A percentile compares a stretch with the other conserved stretches of the same genome.
phyloP scores from a whole-genome alignment of 2,113 vertebrate species.

The Zosterops lateralis region DNA sequence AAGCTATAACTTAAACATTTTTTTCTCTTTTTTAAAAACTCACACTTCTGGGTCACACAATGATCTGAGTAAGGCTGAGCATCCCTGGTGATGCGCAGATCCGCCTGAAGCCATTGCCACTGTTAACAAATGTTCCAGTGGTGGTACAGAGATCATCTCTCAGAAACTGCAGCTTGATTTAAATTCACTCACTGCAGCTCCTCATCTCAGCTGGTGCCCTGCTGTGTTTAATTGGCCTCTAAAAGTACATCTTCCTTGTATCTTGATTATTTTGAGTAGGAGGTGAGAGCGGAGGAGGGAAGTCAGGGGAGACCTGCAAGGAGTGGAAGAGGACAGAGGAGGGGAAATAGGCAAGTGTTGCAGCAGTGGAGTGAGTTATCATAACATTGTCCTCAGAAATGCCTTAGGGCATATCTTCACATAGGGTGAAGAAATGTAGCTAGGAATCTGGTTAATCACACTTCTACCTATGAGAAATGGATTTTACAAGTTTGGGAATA shows the following conservation, averaged over 20 bases:
- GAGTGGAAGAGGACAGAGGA: neutral
- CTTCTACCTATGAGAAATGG: neutral
- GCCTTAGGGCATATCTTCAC: neutral
- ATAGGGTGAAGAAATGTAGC: neutral
- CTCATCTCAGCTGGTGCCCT: slow-evolving; percentile 18
- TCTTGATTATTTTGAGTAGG: slow-evolving; percentile 32
- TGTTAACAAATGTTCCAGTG: neutral
- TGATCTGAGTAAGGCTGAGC: neutral
- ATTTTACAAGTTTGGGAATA: neutral
- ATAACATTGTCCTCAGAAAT: neutral
- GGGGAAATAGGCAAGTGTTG: neutral
- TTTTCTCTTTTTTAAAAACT: neutral
- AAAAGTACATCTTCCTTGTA: slow-evolving; percentile 20
- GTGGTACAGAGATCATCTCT: neutral
- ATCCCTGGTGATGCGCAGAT: neutral
- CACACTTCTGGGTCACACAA: neutral
- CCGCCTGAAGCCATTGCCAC: neutral
- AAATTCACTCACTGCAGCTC: slow-evolving; percentile 41
- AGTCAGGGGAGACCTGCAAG: neutral
- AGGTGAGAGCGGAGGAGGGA: neutral
- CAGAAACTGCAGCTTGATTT: slow-evolving; percentile 49
- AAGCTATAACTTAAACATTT: neutral
- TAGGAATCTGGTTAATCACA: neutral
- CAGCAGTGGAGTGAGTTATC: neutral
- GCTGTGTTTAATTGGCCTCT: slow-evolving; percentile 56